Base-by-base conservation (phyloP, 2,797 vertebrate genomes). In the Xyrichtys novacula region DNA sequence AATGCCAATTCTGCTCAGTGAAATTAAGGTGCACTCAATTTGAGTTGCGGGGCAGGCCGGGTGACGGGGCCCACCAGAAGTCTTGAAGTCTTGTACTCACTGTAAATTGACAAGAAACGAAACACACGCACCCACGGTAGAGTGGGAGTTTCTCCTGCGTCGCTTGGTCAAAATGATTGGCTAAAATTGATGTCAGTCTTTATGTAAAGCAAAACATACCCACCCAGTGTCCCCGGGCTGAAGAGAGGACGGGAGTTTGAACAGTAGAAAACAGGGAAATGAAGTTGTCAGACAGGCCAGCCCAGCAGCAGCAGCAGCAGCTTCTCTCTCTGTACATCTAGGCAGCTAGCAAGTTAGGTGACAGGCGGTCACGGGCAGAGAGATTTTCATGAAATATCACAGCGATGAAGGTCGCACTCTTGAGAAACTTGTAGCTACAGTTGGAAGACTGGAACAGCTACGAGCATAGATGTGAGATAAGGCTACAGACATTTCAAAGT, bases 251-350 rank as follows among this genome's bases (percentile, higher is more conserved):
- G 65, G 55, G 58, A 78, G 80, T 67, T 78, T 60, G 50, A 78
- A 1, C 64, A 83, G 71, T 64, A 40, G 62, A 74, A 85, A 91
- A 91, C 87, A 89, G 86, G 89, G 88, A 93, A 90, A 90, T 90
- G 81, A 93, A 93, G 90, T 89, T 92, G 85, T 88, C 75, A 72
- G 87, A 83, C 86, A 46, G 81, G 75, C 76, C 67, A 63, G 61
- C 71, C 72, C 76, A 71, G 74, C 71, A 32, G 39, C 65, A n/a
- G n/a, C n/a, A n/a, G n/a, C n/a, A n/a, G n/a, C n/a, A n/a, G n/a
- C n/a, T n/a, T n/a, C n/a, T 78, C 81, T 78, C 55, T 62, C 52
- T 60, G 0, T 19, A 55, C 34, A 48, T 42, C 47, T 48, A 85
- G 85, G 64, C 67, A 59, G 65, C 84, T 74, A 83, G 84, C 79